Percentiles rank a stretch among this genome's conserved stretches.
These are phyloP conservation scores for Parascotia fuliginaria DNA, from an alignment of 2,888 invertebrate species.

Conservation along the genomic window DNA sequence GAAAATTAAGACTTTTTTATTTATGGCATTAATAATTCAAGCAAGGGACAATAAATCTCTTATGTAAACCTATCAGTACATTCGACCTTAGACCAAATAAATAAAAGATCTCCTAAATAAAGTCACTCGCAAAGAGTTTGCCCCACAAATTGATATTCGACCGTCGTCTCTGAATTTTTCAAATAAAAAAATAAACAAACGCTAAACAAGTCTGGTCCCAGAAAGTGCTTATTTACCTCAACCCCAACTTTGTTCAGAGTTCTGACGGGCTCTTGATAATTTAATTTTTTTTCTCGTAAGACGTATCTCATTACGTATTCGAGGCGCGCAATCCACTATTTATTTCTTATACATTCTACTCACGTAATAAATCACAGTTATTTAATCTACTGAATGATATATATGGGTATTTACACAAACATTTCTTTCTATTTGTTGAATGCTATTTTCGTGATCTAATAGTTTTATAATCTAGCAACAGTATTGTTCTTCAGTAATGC, in stretches of 20 bases:
- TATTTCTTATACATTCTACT: constrained; percentile 65
- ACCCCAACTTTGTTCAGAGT: constrained; percentile 36
- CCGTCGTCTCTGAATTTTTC: constrained; percentile 33
- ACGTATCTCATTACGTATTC: constrained; percentile 60
- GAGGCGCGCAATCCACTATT: constrained; percentile 55
- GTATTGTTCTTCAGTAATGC: constrained; percentile 5
- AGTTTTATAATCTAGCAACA: constrained; percentile 28
- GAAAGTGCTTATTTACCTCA: constrained; percentile 48
- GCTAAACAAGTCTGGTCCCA: constrained; percentile 42
- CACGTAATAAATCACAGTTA: constrained; percentile 78
- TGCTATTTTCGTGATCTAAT: constrained; percentile 28
- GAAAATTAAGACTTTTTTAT: no score
- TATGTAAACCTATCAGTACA: not conserved
- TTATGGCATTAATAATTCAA: not conserved
- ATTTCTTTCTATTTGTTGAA: constrained; percentile 44
- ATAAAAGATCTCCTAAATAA: constrained; percentile 37
- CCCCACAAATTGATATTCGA: constrained; percentile 41
- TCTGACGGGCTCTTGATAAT: constrained; percentile 46
- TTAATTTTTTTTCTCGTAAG: constrained; percentile 49
- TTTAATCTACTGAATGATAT: constrained; percentile 74
- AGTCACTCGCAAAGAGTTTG: constrained; percentile 15
- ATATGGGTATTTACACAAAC: constrained; percentile 48
- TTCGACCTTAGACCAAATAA: constrained; percentile 17
- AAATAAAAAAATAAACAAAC: constrained; percentile 48
- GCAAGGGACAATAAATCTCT: not conserved